Conservation (phyloP, 2,888 invertebrate genomes). For the Anagyrus pseudococci region DNA sequence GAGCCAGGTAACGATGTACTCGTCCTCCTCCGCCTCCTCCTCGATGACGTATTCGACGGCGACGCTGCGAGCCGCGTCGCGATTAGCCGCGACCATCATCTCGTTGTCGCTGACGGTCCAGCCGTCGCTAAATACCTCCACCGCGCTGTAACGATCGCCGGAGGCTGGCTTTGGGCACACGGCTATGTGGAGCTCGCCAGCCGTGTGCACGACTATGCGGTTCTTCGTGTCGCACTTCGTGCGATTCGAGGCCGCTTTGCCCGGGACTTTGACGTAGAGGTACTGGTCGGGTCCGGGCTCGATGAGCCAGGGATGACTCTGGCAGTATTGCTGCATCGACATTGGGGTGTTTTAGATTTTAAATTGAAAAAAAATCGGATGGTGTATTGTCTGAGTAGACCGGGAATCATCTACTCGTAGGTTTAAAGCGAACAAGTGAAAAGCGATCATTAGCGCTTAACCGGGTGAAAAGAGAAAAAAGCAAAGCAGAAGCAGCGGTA, state of each 20-base stretch:
- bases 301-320: constrained; percentile 80
- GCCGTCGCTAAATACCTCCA: constrained; percentile 85
- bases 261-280: constrained; percentile 79
- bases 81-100: constrained; percentile 63
- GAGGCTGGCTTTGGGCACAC: constrained; percentile 67
- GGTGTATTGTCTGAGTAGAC: too few species aligned
- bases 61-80: constrained; percentile 72
- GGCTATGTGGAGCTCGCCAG: constrained; percentile 68
- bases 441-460: neutral
- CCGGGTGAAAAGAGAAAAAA: neutral
- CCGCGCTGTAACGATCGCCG: constrained; percentile 69
- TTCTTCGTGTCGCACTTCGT: constrained; percentile 77
- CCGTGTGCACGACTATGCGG: constrained; percentile 80
- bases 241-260: constrained; percentile 67
- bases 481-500: constrained; percentile 2
- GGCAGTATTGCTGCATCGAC: constrained; percentile 74
- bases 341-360: constrained; percentile 34
- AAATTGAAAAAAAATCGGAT: neutral
- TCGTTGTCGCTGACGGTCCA: constrained; percentile 67
- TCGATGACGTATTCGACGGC: constrained; percentile 81
- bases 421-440: neutral
- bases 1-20: constrained; percentile 82
- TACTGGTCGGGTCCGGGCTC: constrained; percentile 79
- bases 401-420: too few species aligned
- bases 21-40: constrained; percentile 67